These are phyloP conservation scores for Pristionchus maxplancki DNA, from an alignment of 2,888 invertebrate species.

Conservation along the genomic window DNA sequence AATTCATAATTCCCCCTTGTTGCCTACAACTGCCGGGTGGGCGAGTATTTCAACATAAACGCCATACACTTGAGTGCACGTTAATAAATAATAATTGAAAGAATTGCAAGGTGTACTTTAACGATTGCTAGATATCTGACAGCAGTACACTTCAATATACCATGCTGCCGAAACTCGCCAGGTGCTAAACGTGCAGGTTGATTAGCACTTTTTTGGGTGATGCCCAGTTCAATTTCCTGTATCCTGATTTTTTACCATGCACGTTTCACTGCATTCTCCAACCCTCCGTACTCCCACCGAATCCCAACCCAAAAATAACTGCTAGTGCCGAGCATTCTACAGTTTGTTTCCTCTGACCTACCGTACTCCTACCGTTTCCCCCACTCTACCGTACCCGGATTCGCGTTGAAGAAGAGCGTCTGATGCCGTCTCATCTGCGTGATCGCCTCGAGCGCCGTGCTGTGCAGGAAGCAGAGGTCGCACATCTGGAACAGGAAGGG, in stretches of 20 bases:
- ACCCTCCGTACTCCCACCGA: too few relatives aligned
- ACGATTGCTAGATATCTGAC: neutral
- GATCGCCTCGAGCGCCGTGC: slow-evolving; percentile 93
- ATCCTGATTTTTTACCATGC: neutral
- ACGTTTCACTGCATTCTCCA: neutral
- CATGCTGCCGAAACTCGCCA: neutral
- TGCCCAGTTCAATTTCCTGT: too few relatives aligned
- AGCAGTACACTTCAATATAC: neutral
- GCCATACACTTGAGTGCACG: too few relatives aligned
- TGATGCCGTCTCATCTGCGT: slow-evolving; percentile 91
- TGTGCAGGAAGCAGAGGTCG: slow-evolving; percentile 89
- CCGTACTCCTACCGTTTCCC: too few relatives aligned
- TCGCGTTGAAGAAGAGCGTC: slow-evolving; percentile 84
- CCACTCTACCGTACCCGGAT: slow-evolving; percentile 75
- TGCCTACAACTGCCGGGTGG: too few relatives aligned
- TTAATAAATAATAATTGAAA: too few relatives aligned
- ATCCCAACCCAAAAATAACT: too few relatives aligned
- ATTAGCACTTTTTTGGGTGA: too few relatives aligned
- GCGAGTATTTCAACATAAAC: too few relatives aligned
- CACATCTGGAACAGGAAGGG: slow-evolving; percentile 83
- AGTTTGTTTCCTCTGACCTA: neutral
- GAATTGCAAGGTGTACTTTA: neutral
- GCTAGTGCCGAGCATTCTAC: too few relatives aligned
- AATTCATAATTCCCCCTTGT: too few relatives aligned
- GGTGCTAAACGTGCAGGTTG: neutral